Evolutionary conservation across 37 sponge, comb jelly and placozoan species (phyloP), one percentile per base, ranked within the genome.

Genomic region (Ianthella basta): DNA sequence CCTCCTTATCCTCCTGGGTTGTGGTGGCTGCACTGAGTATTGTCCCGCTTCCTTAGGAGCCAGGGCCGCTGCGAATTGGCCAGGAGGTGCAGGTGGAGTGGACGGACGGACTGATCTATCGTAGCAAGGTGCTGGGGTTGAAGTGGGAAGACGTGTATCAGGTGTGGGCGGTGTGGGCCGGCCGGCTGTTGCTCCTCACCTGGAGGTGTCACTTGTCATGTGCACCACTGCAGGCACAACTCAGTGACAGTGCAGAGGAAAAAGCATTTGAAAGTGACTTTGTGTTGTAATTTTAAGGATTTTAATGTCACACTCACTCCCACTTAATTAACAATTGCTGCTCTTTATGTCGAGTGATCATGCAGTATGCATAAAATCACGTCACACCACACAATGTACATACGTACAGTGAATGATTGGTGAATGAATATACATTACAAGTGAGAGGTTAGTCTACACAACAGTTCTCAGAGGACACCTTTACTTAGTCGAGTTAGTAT

Each of bases 51-150:
- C 60, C 44, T 30, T 34, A 74, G 32, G 82, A 82, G n/a, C 44
- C 21, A 50, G 53, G 72, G 77, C 53, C 81, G 75, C 29, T 75
- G 34, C 35, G 59, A 39, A 53, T 60, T 33, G 94, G 94, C 19
- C 54, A 82, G 21, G 37, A 25, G 0, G 90, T 97, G 5, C 65
- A 77, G n/a, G 92, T 94, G 35, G 78, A 39, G 36, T 97, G 97
- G 97, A 88, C 83, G 10, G 95, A 94, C 44, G 86, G 83, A 4
- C 32, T 83, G 85, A 23, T 87, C 30, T 97, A 97, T 59, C n/a
- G 82, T 12, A 90, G 90, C 16, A 89, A 83, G 24, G 25, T 93
- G 19, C 66, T 94, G 8, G 90, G 91, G n/a, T 70, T 56, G 20
- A 88, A 89, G 55, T 54, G 59, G 14, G 80, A 84, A 37, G 81